Evolutionary conservation across 1,140 invertebrate species (phyloP), one percentile per base, ranked within the genome.

Genomic region (Diabrotica undecimpunctata): DNA sequence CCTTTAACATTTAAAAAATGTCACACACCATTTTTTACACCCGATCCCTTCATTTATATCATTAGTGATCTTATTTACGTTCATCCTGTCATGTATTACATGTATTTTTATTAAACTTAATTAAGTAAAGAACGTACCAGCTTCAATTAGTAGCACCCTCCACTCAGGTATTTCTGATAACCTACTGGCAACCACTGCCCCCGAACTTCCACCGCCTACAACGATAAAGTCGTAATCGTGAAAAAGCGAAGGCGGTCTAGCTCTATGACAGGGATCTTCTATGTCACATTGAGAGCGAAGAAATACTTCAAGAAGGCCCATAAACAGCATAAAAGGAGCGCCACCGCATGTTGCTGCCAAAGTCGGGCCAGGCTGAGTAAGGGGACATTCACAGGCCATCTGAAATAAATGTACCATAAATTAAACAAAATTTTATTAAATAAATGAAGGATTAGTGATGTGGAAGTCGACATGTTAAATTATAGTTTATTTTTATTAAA

Each of bases 171-270:
- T 87, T 73, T 93, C 90, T 0, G 88, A 89, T 36, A 95, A 81
- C 51, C 93, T 84, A 5, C 91, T 88, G 6, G 92, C 92, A 9
- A 93, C 89, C 35, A 91, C 92, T 12, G 89, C 85, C 7, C 93
- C 93, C 0, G 90, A 91, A 10, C 93, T 93, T 0, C 95, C 95
- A 5, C 90, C 92, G 2, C 95, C 95, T 61, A 96, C 88, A 25
- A 94, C 87, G 67, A 94, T 89, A 80, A 93, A 94, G 79, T 93
- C 91, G 78, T 94, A 93, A 70, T 87, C 86, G 4, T 72, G 72
- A 5, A 75, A 64, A 5, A 76, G 41, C 3, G 71, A 74, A 5
- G 70, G 72, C 25, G 81, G 81, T 70, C 82, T 76, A 0, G 89
- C 86, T 53, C 91, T 81, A 35, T 89, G 88, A 74, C 91, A 93